Evolutionary conservation across 2,797 vertebrate genomes (phyloP).

Genomic region (Paedocypris micromegethes): DNA sequence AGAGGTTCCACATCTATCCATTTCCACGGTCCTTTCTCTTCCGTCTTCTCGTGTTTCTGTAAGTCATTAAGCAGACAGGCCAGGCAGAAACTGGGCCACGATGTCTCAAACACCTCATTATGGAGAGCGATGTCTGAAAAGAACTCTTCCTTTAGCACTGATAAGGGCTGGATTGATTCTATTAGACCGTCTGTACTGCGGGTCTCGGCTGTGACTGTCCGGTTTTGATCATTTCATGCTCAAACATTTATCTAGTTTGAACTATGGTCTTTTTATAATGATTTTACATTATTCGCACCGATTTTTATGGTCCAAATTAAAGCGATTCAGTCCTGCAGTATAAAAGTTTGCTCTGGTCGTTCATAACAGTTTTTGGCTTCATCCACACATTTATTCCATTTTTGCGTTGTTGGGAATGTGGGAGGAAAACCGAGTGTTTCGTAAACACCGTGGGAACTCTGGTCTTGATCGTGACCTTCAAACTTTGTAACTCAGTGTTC

Average conservation of each 20-base stretch:
- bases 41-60: conserved; percentile 26
- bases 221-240: conserved; percentile 5
- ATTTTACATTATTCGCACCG: too few species aligned
- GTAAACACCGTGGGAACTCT: too few species aligned
- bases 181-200: conserved; percentile 7
- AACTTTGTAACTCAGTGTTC: too few species aligned
- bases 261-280: not conserved
- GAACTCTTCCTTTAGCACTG: conserved; percentile 24
- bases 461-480: too few species aligned
- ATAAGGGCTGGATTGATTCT: conserved; percentile 36
- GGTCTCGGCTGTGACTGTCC: not conserved
- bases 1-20: conserved; percentile 8
- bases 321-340: too few species aligned
- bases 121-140: conserved; percentile 40
- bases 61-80: conserved; percentile 34
- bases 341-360: too few species aligned
- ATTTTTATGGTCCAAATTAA: too few species aligned
- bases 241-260: not conserved
- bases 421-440: too few species aligned
- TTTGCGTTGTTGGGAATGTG: too few species aligned
- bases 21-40: conserved; percentile 23
- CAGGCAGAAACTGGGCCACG: conserved; percentile 36
- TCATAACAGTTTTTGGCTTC: too few species aligned
- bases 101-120: conserved; percentile 38
- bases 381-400: too few species aligned